These are phyloP conservation scores for Hesperia comma DNA, from an alignment of 2,888 invertebrate species.

Conservation along the genomic window DNA sequence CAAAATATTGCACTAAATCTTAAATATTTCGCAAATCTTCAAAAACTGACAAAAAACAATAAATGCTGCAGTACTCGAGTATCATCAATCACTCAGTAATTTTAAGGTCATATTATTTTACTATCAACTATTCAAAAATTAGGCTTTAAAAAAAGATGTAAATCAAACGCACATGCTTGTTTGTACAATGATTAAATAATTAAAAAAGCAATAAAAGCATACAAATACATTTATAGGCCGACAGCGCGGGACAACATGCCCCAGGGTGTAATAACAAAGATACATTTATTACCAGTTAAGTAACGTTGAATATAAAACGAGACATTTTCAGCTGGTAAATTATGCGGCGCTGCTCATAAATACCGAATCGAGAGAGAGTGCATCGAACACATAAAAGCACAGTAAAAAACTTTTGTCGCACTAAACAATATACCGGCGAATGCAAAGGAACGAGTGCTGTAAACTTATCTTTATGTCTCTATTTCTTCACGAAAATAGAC, in stretches of 20 bases:
- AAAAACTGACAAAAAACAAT: too few species aligned
- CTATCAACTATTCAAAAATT: too few species aligned
- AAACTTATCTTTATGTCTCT: slow-evolving; percentile 78
- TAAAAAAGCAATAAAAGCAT: slow-evolving; percentile 20
- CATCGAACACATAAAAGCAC: slow-evolving; percentile 59
- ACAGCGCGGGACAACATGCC: slow-evolving; percentile 25
- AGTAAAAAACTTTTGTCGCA: slow-evolving; percentile 76
- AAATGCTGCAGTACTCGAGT: too few species aligned
- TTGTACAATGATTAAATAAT: slow-evolving; percentile 15
- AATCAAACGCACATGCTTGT: background rate
- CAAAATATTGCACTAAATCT: too few species aligned
- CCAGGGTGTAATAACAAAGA: slow-evolving; percentile 34
- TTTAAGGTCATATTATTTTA: too few species aligned
- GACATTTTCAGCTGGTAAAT: slow-evolving; percentile 41
- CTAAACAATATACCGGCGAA: slow-evolving; percentile 75
- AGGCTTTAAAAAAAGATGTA: background rate
- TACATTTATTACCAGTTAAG: slow-evolving; percentile 38
- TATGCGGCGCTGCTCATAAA: slow-evolving; percentile 40
- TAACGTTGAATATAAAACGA: slow-evolving; percentile 40
- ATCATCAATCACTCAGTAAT: too few species aligned
- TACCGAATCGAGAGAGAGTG: slow-evolving; percentile 35
- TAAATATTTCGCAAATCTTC: too few species aligned
- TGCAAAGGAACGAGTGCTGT: slow-evolving; percentile 58
- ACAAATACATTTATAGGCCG: slow-evolving; percentile 27
- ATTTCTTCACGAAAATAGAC: slow-evolving; percentile 72